These are phyloP conservation scores for Pilophorus perplexus DNA, from an alignment of 2,888 invertebrate genomes.

Conservation along the genomic window DNA sequence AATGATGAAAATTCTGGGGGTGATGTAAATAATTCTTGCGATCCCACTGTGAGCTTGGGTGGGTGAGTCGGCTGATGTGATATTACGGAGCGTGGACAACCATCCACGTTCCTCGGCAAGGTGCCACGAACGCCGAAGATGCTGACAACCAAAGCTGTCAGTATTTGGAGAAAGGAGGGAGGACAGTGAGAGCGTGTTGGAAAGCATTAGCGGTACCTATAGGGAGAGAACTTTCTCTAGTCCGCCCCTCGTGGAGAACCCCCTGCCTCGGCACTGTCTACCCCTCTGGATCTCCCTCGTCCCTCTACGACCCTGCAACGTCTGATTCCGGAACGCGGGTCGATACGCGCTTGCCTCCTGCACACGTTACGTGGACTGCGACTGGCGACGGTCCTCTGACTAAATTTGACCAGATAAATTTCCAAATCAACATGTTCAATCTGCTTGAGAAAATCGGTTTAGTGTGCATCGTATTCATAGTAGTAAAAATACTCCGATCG, in stretches of 20 bases:
- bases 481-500: slow-evolving; percentile 57
- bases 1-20: no score
- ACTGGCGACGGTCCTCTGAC: not conserved
- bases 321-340: not conserved
- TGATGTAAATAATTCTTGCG: no score
- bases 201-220: not conserved
- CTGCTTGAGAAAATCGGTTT: slow-evolving; percentile 57
- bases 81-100: no score
- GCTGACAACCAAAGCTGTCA: no score
- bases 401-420: not conserved
- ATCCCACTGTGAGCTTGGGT: no score
- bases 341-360: slow-evolving; percentile 10
- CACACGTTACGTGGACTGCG: not conserved
- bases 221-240: slow-evolving; percentile 5
- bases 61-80: no score
- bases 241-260: no score
- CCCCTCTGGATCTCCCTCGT: not conserved
- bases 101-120: not conserved
- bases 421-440: slow-evolving; percentile 49
- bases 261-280: not conserved
- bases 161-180: no score
- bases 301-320: not conserved
- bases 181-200: slow-evolving; percentile 8
- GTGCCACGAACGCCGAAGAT: not conserved
- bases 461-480: slow-evolving; percentile 54